Evolutionary conservation across 1,140 invertebrate genomes (phyloP).

Genomic region (Lepidurus arcticus): DNA sequence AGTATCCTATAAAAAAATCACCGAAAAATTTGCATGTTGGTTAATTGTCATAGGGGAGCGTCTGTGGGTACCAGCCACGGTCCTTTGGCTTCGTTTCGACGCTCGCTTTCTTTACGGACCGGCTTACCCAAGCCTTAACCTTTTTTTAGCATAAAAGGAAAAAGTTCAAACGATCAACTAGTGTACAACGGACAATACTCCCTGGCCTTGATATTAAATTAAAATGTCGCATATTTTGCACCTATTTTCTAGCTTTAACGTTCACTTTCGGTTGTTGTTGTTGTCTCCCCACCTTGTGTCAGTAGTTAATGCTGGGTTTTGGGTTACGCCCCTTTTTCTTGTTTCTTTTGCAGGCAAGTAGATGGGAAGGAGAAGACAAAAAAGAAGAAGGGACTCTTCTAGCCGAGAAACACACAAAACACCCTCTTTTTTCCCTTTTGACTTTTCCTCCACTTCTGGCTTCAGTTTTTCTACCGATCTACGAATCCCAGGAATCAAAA

Average conservation of each 20-base stretch:
- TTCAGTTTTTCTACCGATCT: constrained; percentile 22
- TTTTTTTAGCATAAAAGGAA: neutral
- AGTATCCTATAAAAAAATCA: constrained; percentile 25
- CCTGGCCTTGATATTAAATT: neutral
- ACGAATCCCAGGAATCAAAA: neutral
- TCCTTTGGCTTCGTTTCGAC: constrained; percentile 32
- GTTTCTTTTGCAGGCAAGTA: constrained; percentile 48
- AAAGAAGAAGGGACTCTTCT: constrained; percentile 57
- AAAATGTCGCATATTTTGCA: neutral
- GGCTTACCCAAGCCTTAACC: neutral
- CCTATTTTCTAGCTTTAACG: constrained; percentile 5
- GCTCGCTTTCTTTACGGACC: constrained; percentile 3
- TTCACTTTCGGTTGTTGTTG: neutral
- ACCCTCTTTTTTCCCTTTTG: constrained; percentile 9
- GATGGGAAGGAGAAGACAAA: constrained; percentile 56
- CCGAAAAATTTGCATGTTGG: constrained; percentile 30
- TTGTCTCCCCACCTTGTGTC: neutral
- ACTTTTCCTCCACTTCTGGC: constrained; percentile 13
- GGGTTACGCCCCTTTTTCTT: constrained; percentile 29
- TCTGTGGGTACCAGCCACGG: constrained; percentile 35
- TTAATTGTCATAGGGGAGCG: constrained; percentile 25
- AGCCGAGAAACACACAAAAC: constrained; percentile 36
- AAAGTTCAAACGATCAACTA: neutral
- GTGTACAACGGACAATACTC: constrained; percentile 5
- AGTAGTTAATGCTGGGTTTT: constrained; percentile 16